Evolutionary conservation across 2,888 invertebrate species (phyloP).

Genomic region (Augochlorella aurata): DNA sequence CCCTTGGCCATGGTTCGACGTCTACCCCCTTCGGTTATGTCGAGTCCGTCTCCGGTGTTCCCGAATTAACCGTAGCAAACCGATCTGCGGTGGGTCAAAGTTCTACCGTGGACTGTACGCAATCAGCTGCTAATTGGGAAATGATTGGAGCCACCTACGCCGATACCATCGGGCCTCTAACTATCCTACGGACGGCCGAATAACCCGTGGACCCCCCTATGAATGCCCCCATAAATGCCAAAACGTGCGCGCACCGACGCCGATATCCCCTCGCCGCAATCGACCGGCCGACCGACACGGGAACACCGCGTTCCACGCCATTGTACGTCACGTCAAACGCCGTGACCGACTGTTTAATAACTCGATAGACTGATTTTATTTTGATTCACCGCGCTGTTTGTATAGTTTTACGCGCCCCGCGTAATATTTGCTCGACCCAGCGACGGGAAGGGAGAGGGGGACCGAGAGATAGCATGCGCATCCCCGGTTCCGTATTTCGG

Average conservation of each 20-base stretch:
- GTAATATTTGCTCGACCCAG: not conserved
- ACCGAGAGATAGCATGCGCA: not conserved
- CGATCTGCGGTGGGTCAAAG: slow-evolving; percentile 57
- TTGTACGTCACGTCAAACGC: not conserved
- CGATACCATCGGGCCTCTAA: slow-evolving; percentile 68
- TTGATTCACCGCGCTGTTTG: slow-evolving; percentile 32
- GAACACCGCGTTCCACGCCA: too few relatives aligned
- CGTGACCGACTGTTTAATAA: not conserved
- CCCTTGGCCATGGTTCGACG: slow-evolving; percentile 26
- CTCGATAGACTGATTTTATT: slow-evolving; percentile 16
- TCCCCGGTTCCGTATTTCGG: slow-evolving; percentile 1
- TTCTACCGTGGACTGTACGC: slow-evolving; percentile 71
- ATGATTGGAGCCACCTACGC: slow-evolving; percentile 76
- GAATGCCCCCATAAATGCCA: slow-evolving; percentile 69
- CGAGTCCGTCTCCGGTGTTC: slow-evolving; percentile 44
- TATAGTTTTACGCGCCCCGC: not conserved
- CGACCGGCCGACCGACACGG: not conserved
- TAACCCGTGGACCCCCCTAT: slow-evolving; percentile 56
- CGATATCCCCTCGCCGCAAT: slow-evolving; percentile 28
- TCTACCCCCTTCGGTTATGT: slow-evolving; percentile 33
- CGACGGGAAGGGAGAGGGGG: not conserved
- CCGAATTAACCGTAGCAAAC: slow-evolving; percentile 56
- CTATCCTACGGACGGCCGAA: slow-evolving; percentile 57
- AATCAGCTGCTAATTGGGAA: slow-evolving; percentile 80
- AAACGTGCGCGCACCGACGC: slow-evolving; percentile 44